Conservation (phyloP, 2,113 vertebrate genomes). For the Aptenodytes patagonicus region DNA sequence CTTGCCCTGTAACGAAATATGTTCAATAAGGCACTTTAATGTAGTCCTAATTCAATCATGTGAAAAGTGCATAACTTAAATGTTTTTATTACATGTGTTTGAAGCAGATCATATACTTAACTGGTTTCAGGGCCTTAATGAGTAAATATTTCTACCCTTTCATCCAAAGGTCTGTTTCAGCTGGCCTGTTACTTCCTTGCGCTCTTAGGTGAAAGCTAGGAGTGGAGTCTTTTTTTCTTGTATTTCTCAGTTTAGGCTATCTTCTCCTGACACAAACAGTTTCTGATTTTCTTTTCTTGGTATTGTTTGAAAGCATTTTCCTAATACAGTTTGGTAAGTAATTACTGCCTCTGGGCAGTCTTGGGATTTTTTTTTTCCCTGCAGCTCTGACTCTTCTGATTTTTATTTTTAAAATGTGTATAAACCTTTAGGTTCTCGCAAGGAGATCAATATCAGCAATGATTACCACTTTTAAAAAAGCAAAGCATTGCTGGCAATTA, state of each 20-base stretch:
- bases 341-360: background rate
- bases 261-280: background rate
- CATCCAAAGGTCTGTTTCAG: background rate
- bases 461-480: background rate
- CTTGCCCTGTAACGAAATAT: background rate
- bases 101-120: background rate
- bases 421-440: background rate
- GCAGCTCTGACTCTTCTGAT: background rate
- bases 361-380: background rate
- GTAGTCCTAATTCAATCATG: background rate
- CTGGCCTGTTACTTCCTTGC: background rate
- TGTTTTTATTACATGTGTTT: background rate
- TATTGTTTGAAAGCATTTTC: background rate
- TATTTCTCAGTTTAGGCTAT: background rate
- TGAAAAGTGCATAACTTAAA: background rate
- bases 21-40: fast-evolving
- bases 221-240: background rate
- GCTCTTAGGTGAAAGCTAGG: background rate
- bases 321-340: background rate
- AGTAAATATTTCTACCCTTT: background rate
- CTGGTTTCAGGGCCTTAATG: background rate
- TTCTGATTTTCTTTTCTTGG: background rate
- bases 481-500: background rate
- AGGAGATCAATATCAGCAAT: background rate
- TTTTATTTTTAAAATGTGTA: background rate